Percentiles rank a stretch among this genome's conserved stretches.
Conservation (phyloP, 2,113 vertebrate species). For the Pomatorhinus ruficollis region DNA sequence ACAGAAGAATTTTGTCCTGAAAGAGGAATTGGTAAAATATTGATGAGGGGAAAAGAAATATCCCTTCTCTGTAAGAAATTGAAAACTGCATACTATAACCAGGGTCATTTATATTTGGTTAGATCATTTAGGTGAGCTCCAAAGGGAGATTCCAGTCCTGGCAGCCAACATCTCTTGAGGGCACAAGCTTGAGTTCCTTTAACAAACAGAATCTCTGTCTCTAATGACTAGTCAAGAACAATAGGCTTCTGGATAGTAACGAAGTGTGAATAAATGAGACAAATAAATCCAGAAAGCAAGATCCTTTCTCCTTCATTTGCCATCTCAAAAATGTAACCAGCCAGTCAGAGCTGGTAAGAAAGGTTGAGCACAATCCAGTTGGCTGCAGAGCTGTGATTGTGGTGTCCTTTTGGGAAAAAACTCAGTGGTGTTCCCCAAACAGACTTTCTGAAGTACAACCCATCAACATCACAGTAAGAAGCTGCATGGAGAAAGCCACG, state of each 20-base stretch:
- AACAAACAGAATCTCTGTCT: neutral
- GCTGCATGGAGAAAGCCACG: neutral
- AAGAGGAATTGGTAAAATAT: neutral
- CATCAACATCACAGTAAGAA: rapidly evolving
- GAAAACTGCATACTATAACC: neutral
- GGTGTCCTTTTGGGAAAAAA: neutral
- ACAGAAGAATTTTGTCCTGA: neutral
- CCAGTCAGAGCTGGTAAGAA: neutral
- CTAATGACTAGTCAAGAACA: neutral
- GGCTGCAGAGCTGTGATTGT: neutral
- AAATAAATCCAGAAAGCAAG: neutral
- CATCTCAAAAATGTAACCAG: neutral
- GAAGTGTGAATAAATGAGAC: neutral
- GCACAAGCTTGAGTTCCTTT: neutral
- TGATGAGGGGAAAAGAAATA: neutral
- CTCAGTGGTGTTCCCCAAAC: neutral
- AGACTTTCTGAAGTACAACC: neutral
- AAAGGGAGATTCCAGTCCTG: neutral
- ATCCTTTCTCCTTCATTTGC: neutral
- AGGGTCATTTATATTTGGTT: neutral
- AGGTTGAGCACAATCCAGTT: neutral
- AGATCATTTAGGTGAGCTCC: neutral
- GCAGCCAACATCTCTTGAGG: neutral
- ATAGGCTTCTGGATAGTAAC: neutral
- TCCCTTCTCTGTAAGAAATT: neutral